Percentiles rank a stretch among this genome's conserved stretches.
phyloP scores from a whole-genome alignment of 2,888 invertebrate genomes.

The Andrena bucephala region DNA sequence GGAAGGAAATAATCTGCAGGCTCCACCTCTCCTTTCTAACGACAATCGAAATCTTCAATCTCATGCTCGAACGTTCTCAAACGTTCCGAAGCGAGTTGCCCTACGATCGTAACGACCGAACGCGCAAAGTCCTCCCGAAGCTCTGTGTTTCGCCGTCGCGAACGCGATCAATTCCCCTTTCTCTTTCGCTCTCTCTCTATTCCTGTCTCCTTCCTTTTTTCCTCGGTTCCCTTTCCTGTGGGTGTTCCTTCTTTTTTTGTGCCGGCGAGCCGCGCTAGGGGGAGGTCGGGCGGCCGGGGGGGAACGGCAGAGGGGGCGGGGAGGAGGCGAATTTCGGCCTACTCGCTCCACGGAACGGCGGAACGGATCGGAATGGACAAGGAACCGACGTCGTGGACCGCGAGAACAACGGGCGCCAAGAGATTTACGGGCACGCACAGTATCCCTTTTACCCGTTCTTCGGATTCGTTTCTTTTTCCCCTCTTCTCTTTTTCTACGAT shows the following conservation, averaged over 20 bases:
- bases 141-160: conserved; percentile 51
- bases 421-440: conserved; percentile 81
- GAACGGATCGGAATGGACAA: conserved; percentile 70
- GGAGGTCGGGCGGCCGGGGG: conserved; percentile 33
- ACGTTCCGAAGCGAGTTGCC: background rate
- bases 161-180: conserved; percentile 58
- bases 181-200: conserved; percentile 42
- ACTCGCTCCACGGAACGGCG: conserved; percentile 69
- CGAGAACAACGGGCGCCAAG: conserved; percentile 73
- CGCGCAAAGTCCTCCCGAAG: conserved; percentile 17
- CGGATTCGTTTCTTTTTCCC: conserved; percentile 43
- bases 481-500: conserved; percentile 7
- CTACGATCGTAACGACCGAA: conserved; percentile 28
- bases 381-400: conserved; percentile 66
- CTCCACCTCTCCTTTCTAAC: background rate
- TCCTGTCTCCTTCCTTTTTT: conserved; percentile 47
- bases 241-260: conserved; percentile 63
- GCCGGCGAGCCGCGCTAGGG: conserved; percentile 37
- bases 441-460: conserved; percentile 72
- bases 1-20: background rate
- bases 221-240: conserved; percentile 59
- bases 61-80: background rate
- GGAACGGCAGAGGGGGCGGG: conserved; percentile 37
- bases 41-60: background rate
- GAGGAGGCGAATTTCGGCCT: conserved; percentile 70